Evolutionary conservation across 2,888 invertebrate species (phyloP), one percentile per base, ranked within the genome.

Genomic region (Lasius fuliginosus): DNA sequence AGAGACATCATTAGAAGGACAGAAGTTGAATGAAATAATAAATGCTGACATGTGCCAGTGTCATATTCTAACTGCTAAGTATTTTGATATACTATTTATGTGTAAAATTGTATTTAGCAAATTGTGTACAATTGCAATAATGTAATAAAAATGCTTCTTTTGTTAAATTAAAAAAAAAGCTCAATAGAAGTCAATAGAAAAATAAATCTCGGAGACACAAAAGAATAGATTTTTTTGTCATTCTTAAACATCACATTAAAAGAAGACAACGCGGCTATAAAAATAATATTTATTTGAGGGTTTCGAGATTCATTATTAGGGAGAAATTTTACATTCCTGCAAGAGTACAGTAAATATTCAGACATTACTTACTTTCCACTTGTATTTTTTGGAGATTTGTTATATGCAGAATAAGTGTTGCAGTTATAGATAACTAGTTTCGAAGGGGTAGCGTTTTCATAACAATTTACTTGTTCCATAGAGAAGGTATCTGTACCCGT

Each of bases 401-500:
- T 62, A 46, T 73, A 64, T 74, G 73, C 79, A 62, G 60, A 81
- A 81, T 60, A 81, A 81, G 74, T 73, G 74, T 79, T 79, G 73
- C 74, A 79, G 73, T 79, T 79, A 77, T 77, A 79, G 42, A 71
- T 30, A 84, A 85, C 56, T 76, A 73, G 83, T 84, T 73, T 77
- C 67, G 83, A 85, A 85, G 84, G 73, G 82, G 65, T 86, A 82
- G 56, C 15, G 68, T 90, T 90, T 89, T 79, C 60, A 90, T 74
- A 23, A 88, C 90, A 91, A 90, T 91, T 81, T 89, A 91, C 88
- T 94, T 91, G 90, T 94, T 93, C 88, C 92, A 91, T 94, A 94
- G 94, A 94, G 92, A 93, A 93, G 91, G 93, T 93, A 91, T 94
- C 92, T 93, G 91, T 94, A 92, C 92, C 93, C 92, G 89, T 93